A percentile compares a stretch with the other conserved stretches of the same genome.
Conservation (phyloP, 2,888 invertebrate species). For the Ischnura elegans region DNA sequence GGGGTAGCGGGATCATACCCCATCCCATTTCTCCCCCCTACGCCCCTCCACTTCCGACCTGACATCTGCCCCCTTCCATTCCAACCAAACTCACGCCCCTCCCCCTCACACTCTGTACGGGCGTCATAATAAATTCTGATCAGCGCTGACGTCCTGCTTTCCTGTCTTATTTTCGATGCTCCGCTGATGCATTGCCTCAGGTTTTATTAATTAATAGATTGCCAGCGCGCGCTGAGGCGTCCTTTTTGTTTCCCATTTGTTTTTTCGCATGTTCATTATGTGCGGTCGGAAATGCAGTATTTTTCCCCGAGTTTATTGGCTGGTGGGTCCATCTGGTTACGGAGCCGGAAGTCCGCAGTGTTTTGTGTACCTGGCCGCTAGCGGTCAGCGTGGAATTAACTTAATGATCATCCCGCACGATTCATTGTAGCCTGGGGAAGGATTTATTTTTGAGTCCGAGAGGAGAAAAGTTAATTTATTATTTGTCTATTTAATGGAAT, state of each 20-base stretch:
- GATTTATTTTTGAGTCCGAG: neutral
- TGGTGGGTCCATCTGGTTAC: neutral
- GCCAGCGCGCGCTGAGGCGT: neutral
- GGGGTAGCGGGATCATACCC: conserved; percentile 66
- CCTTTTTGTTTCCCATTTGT: neutral
- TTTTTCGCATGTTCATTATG: conserved; percentile 51
- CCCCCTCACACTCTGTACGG: neutral
- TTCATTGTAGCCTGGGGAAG: neutral
- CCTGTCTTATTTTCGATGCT: conserved; percentile 50
- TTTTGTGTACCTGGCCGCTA: no score
- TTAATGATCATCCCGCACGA: neutral
- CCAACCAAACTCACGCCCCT: neutral
- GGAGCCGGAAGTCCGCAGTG: neutral
- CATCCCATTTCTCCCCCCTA: neutral
- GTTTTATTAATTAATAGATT: conserved; percentile 54
- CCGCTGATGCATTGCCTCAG: conserved; percentile 40
- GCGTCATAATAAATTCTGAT: conserved; percentile 53
- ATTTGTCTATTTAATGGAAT: neutral
- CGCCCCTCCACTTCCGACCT: neutral
- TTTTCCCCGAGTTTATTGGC: conserved; percentile 33
- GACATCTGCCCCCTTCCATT: neutral
- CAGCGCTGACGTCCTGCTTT: conserved; percentile 42
- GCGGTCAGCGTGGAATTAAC: neutral
- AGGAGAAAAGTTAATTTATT: neutral
- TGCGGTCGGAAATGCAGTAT: conserved; percentile 28